Base-by-base conservation (phyloP, 2,888 invertebrate species). In the Coremacera marginata region DNA sequence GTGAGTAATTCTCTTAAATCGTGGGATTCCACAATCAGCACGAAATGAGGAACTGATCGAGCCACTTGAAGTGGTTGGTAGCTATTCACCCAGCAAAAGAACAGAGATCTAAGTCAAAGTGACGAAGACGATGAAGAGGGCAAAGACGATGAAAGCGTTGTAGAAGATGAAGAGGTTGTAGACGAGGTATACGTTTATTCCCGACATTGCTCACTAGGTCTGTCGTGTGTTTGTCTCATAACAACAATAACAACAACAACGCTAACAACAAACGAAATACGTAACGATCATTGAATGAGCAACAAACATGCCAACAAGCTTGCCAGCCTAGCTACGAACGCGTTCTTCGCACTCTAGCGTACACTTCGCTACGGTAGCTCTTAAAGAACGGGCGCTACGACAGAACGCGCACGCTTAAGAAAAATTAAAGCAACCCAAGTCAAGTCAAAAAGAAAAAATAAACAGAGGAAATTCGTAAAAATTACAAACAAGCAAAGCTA, bases 311-410 rank as follows among this genome's bases (percentile, higher is more conserved):
- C 22, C 25, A 60, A 27, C 16, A 25, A 60, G 25, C 27, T 27
- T 27, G 60, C 25, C 60, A 60, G 25, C 49, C 51, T 9, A 37
- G 63, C 73, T 31, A 52, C 73, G 52, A 73, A 65, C 19, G 22
- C 73, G 73, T 65, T 63, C 63, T 49, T 44, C 34, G 55, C 65
- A 63, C 68, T 68, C 68, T 25, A 25, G 14, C 71, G 44, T 44
- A 60, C 71, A 71, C 63, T 73, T 73, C 65, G 73, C 63, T 73
- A 73, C 73, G 73, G 73, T 63, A 73, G 73, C 73, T 73, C 73
- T 63, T 31, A 51, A 73, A 73, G 73, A 73, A 73, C 73, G 73
- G 73, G 63, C 65, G 65, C 65, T 72, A 62, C 72, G 72, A 44
- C 62, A 49, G 34, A 70, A 25, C 71, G 68, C 31, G 31, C 44